Conservation (phyloP, 2,113 vertebrate species). For the Lipotes vexillifer region DNA sequence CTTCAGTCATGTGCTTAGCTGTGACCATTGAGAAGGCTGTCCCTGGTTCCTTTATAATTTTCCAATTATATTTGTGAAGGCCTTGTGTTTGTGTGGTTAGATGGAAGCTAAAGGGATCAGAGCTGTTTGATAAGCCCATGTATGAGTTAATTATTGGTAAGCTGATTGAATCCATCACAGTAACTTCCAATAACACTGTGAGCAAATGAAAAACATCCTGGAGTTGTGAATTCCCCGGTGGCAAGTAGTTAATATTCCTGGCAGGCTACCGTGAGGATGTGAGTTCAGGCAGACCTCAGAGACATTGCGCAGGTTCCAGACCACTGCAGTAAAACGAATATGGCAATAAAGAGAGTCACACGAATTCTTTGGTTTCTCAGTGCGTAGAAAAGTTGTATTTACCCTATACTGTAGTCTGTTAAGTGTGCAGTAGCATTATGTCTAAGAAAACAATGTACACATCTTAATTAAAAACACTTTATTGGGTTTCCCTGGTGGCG, state of each 20-base stretch:
- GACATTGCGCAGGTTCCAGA: not conserved
- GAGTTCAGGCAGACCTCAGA: not conserved
- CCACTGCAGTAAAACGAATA: not conserved
- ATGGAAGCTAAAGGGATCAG: not conserved
- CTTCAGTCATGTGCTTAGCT: not conserved
- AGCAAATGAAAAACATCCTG: not conserved
- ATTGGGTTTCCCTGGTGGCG: no score
- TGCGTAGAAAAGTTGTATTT: not conserved
- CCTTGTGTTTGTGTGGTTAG: not conserved
- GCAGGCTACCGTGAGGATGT: not conserved
- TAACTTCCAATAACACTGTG: not conserved
- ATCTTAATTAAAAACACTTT: not conserved
- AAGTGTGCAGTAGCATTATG: not conserved
- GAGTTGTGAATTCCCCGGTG: not conserved
- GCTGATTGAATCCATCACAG: not conserved
- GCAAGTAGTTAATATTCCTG: not conserved
- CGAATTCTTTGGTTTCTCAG: not conserved
- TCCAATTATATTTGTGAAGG: not conserved
- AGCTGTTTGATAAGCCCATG: not conserved
- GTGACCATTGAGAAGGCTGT: not conserved
- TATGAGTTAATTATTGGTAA: not conserved
- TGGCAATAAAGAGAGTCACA: not conserved
- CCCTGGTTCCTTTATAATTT: not conserved
- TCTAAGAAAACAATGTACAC: not conserved
- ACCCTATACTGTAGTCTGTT: not conserved